Evolutionary conservation across 2,797 vertebrate genomes (phyloP).

Genomic region (Threskiornis aethiopicus): DNA sequence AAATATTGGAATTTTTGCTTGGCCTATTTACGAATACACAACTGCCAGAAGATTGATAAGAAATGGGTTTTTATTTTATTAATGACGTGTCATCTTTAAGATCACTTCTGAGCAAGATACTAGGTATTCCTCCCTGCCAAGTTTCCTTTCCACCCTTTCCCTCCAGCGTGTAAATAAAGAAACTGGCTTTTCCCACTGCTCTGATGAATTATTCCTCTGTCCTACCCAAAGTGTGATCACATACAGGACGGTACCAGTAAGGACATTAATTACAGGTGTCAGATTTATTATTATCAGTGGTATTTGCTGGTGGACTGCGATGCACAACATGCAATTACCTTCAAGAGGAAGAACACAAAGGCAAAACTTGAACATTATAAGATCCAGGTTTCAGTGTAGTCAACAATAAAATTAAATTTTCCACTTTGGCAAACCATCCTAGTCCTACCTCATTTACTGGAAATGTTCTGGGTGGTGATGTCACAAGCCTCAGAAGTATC

Average conservation of each 20-base stretch:
- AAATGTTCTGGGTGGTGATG: neutral
- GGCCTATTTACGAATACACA: neutral
- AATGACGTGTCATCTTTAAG: neutral
- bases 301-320: neutral
- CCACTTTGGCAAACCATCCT: neutral
- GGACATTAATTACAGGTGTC: neutral
- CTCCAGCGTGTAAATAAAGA: neutral
- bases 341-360: neutral
- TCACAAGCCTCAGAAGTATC: neutral
- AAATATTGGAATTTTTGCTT: neutral
- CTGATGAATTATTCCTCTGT: neutral
- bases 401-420: slow-evolving; percentile 56
- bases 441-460: neutral
- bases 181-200: neutral
- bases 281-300: neutral
- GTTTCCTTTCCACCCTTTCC: neutral
- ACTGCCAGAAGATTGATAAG: neutral
- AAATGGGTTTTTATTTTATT: neutral
- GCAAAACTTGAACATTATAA: neutral
- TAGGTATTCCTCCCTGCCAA: neutral
- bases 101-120: neutral
- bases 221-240: neutral
- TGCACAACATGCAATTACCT: slow-evolving; percentile 8
- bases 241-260: neutral
- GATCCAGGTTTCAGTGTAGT: slow-evolving; percentile 21